Percentiles rank a stretch among this genome's conserved stretches.
Conservation (phyloP, 2,113 vertebrate species). For the Charina bottae region DNA sequence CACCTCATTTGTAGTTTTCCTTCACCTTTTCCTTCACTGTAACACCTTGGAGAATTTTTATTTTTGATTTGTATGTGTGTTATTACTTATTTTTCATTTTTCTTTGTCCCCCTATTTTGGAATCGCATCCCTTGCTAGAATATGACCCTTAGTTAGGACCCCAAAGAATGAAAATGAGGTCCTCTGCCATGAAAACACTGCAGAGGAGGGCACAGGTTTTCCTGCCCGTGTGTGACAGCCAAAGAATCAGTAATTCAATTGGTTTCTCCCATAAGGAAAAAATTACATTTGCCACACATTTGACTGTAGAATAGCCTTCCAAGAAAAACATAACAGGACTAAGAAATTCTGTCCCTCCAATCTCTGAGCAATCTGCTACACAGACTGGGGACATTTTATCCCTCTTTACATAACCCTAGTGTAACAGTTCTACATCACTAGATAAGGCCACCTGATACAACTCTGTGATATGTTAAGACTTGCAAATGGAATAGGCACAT, state of each 20-base stretch:
- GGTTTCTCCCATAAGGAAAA: neutral
- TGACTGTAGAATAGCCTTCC: neutral
- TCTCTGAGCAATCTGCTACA: neutral
- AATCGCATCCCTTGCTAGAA: too few relatives aligned
- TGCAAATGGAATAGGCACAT: neutral
- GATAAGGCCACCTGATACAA: slow-evolving; percentile 17
- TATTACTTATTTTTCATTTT: too few relatives aligned
- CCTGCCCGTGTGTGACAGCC: neutral
- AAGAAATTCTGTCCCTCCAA: neutral
- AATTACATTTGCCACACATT: neutral
- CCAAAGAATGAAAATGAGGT: too few relatives aligned
- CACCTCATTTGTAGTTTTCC: too few relatives aligned
- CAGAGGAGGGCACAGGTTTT: too few relatives aligned
- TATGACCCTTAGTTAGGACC: too few relatives aligned
- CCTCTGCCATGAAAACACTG: neutral
- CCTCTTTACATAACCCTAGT: neutral
- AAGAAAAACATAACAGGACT: neutral
- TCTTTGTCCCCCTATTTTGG: too few relatives aligned
- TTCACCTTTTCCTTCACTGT: too few relatives aligned
- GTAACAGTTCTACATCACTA: slow-evolving; percentile 4
- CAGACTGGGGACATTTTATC: neutral
- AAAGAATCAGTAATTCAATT: neutral
- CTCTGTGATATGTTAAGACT: neutral
- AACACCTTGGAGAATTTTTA: too few relatives aligned
- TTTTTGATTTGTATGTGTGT: too few relatives aligned